Evolutionary conservation across 2,113 vertebrate species (phyloP), one percentile per base, ranked within the genome.

Genomic region (Tauraco erythrolophus): DNA sequence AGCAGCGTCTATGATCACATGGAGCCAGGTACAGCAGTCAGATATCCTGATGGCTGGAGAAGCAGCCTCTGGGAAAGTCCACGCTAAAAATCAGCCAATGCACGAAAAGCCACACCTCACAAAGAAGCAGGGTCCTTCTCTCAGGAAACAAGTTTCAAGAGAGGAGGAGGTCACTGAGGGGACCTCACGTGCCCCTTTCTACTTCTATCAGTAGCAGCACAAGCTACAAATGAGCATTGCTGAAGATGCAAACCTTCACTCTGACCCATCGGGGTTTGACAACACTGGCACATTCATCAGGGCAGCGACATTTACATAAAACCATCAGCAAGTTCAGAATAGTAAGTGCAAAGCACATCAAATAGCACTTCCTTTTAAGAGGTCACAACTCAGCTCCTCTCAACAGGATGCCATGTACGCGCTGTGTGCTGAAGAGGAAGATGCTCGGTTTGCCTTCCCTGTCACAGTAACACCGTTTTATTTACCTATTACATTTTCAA

Each of bases 21-120:
- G 25, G 61, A 1, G 0, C 41, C 6, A 11, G 27, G 45, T 46
- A 37, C 1, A 25, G 14, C 4, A 37, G 22, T 23, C 24, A 27
- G 33, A 9, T 62, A 35, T 11, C 30, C 17, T 3, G 1, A 21
- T 10, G 5, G 1, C 30, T 65, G n/a, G n/a, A 81, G n/a, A 58
- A 58, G 17, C 2, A 17, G 70, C 14, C 28, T 85, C 28, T 76
- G 12, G 33, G 12, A 16, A 81, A 41, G 19, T 5, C n/a, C 2
- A 1, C 6, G 8, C 14, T 56, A 43, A 45, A 56, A 54, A 68
- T 43, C 15, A 61, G 30, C 6, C 14, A 33, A 25, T 5, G 27
- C 7, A 19, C 3, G 0, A 87, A 58, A 4, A 53, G 15, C 11
- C 33, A 71, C 28, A 78, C 9, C 13, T 82, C 28, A 12, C 6